A percentile compares a stretch with the other conserved stretches of the same genome.
These are phyloP conservation scores for Tetramorium alpestre DNA, from an alignment of 1,140 invertebrate genomes.

Conservation along the genomic window DNA sequence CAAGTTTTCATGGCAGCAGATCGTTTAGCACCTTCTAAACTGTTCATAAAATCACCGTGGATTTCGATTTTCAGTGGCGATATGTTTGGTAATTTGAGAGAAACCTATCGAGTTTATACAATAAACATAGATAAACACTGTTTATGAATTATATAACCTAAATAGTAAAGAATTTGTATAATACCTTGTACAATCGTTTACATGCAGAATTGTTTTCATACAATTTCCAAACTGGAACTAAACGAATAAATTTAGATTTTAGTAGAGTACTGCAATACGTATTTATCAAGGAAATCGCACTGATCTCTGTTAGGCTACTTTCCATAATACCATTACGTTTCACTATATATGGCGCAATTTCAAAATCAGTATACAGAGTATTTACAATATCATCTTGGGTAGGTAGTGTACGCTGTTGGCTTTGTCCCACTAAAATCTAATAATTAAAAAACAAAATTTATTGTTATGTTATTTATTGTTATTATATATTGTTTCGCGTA, in stretches of 20 bases:
- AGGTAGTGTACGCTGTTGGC: slow-evolving; percentile 85
- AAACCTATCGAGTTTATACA: slow-evolving; percentile 71
- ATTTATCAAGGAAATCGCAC: slow-evolving; percentile 91
- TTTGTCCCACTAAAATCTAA: slow-evolving; percentile 88
- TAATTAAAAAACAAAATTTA: slow-evolving; percentile 6
- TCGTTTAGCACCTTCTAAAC: slow-evolving; percentile 90
- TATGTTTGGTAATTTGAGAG: slow-evolving; percentile 78
- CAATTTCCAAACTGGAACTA: slow-evolving; percentile 89
- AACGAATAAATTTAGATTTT: slow-evolving; percentile 93
- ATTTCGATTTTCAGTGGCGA: slow-evolving; percentile 74
- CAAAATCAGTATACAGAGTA: slow-evolving; percentile 82
- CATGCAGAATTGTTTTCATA: slow-evolving; percentile 55
- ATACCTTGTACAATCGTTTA: slow-evolving; percentile 29
- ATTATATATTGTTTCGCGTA: too few relatives aligned
- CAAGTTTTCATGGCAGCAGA: slow-evolving; percentile 93
- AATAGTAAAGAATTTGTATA: background rate
- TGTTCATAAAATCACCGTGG: slow-evolving; percentile 83
- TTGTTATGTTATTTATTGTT: too few relatives aligned
- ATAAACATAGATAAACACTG: slow-evolving; percentile 16
- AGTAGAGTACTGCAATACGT: slow-evolving; percentile 92
- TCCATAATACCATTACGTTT: slow-evolving; percentile 79
- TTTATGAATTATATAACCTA: background rate
- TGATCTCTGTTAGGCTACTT: slow-evolving; percentile 87
- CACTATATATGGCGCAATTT: slow-evolving; percentile 86
- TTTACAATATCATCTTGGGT: slow-evolving; percentile 84